phyloP scores from a whole-genome alignment of 2,888 invertebrate genomes.

The Herminia tarsipennalis region DNA sequence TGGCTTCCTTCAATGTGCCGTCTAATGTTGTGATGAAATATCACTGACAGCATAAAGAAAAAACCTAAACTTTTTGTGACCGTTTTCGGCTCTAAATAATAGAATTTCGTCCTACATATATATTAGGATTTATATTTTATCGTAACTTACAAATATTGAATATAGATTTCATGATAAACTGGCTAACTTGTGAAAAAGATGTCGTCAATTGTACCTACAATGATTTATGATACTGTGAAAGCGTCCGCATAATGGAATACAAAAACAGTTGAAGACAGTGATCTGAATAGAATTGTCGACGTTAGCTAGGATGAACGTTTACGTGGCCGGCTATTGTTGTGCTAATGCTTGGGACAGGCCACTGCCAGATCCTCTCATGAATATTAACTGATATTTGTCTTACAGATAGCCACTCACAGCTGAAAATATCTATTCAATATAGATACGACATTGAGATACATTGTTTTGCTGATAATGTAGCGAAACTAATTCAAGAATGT shows the following conservation, averaged over 20 bases:
- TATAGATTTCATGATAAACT: conserved; percentile 18
- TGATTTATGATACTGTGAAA: conserved; percentile 42
- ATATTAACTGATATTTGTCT: conserved; percentile 79
- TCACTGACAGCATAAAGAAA: conserved; percentile 20
- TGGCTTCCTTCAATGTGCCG: conserved; percentile 37
- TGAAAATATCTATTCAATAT: conserved; percentile 64
- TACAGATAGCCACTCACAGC: conserved; percentile 56
- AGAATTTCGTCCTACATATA: conserved; percentile 7
- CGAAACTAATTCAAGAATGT: conserved; percentile 35
- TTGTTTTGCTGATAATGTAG: conserved; percentile 39
- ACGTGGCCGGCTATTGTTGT: conserved; percentile 70
- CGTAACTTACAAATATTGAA: conserved; percentile 34
- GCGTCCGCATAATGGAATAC: conserved; percentile 46
- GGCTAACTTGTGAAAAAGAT: conserved; percentile 13
- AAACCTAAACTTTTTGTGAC: conserved; percentile 21
- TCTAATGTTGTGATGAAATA: conserved; percentile 45
- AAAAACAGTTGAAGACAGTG: conserved; percentile 62
- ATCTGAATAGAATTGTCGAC: conserved; percentile 67
- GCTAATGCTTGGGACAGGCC: conserved; percentile 69
- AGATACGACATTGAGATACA: conserved; percentile 48
- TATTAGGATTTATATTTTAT: conserved; percentile 35
- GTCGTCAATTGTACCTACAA: conserved; percentile 32
- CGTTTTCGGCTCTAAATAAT: conserved; percentile 11
- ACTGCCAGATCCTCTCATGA: conserved; percentile 72
- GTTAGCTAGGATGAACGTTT: conserved; percentile 64